phyloP scores from a whole-genome alignment of 2,113 vertebrate genomes.

The Malurus alboscapulatus region DNA sequence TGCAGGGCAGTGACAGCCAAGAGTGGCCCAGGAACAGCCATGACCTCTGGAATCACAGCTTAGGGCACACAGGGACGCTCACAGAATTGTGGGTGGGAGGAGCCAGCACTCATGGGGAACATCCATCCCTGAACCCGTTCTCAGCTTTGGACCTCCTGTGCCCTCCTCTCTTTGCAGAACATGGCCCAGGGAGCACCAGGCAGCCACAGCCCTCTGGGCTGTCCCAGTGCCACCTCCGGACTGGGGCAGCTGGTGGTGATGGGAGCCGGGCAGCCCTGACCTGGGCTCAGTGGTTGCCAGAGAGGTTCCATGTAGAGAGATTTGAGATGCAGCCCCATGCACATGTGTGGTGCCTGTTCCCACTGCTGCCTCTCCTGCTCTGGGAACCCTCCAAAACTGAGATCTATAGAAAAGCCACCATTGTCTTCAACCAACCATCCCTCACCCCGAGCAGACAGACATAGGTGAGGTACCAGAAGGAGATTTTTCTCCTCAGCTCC shows the following conservation, averaged over 20 bases:
- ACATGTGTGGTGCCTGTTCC: background rate
- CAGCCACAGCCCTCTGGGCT: accelerated
- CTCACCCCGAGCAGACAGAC: background rate
- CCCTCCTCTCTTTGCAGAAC: background rate
- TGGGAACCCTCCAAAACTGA: background rate
- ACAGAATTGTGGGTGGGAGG: background rate
- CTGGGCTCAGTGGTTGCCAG: background rate
- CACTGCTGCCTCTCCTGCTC: background rate
- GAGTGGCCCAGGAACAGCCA: background rate
- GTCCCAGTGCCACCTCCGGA: background rate
- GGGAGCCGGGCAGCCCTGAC: background rate
- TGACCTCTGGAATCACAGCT: background rate
- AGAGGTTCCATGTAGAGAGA: background rate
- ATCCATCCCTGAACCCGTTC: background rate
- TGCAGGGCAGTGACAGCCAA: background rate
- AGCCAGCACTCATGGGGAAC: accelerated
- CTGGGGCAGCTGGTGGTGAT: background rate
- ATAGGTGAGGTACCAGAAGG: accelerated
- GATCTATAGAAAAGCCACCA: background rate
- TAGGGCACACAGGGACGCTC: background rate
- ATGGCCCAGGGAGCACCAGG: background rate
- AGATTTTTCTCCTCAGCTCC: background rate
- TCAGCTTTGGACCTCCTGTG: background rate
- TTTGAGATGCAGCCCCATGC: background rate
- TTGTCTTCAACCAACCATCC: background rate